Evolutionary conservation across 2,797 vertebrate species (phyloP).

Genomic region (Rhinichthys osculus): DNA sequence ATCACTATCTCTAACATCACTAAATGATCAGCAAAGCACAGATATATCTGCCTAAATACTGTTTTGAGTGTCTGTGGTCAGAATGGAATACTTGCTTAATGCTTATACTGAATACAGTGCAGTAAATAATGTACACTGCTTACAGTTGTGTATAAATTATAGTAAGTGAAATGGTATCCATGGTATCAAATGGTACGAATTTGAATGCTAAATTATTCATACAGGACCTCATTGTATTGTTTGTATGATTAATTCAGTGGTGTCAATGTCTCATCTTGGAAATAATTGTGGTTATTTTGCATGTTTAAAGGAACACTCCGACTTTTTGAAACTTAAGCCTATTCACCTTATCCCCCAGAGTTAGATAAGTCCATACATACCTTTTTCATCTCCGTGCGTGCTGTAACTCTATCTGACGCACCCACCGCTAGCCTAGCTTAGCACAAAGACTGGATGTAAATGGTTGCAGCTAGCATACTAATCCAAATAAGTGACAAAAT

Average conservation of each 20-base stretch:
- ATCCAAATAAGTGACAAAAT: no score
- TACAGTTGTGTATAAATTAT: not conserved
- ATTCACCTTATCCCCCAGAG: no score
- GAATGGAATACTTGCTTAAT: not conserved
- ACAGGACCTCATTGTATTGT: not conserved
- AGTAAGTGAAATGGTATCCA: not conserved
- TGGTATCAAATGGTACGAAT: not conserved
- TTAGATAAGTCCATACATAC: no score
- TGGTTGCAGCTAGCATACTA: no score
- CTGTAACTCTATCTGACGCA: no score
- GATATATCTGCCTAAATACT: not conserved
- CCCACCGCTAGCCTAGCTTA: no score
- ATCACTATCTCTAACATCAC: constrained; percentile 2
- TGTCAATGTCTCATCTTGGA: not conserved
- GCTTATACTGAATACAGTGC: not conserved
- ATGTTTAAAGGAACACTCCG: no score
- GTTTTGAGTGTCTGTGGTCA: not conserved
- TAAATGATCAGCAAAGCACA: not conserved
- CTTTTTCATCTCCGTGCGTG: no score
- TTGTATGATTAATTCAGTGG: not conserved
- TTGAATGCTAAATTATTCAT: not conserved
- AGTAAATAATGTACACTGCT: not conserved
- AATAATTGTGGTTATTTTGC: not conserved
- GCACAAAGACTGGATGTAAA: no score
- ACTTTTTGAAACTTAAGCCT: no score